phyloP scores from a whole-genome alignment of 2,113 vertebrate species.

The Neodontobutis hainanensis region DNA sequence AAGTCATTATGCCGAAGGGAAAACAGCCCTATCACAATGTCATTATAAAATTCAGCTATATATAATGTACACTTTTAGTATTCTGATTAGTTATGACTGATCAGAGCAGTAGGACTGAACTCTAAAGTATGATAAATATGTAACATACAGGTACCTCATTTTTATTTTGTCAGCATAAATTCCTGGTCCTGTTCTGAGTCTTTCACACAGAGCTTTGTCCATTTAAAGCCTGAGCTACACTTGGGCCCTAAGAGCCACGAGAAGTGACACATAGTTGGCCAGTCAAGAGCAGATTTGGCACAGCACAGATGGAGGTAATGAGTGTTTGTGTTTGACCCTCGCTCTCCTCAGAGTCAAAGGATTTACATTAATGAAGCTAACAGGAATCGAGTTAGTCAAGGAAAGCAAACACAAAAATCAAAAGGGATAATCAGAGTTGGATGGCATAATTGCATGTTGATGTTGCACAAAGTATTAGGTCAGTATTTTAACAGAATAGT shows the following conservation, averaged over 20 bases:
- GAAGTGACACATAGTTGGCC: conserved; percentile 42
- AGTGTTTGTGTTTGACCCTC: conserved; percentile 39
- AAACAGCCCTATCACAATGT: too few species aligned
- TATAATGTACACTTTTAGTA: too few species aligned
- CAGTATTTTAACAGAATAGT: too few species aligned
- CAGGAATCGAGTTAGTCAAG: conserved; percentile 1
- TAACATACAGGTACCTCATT: neutral
- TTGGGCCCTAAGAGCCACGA: conserved; percentile 16
- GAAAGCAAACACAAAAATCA: neutral
- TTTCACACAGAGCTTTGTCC: conserved; percentile 17
- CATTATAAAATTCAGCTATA: too few species aligned
- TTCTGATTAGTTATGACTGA: too few species aligned
- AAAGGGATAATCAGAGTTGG: neutral
- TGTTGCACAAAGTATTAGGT: too few species aligned
- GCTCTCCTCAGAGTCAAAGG: conserved; percentile 15
- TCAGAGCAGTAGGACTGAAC: too few species aligned
- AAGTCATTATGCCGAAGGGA: too few species aligned
- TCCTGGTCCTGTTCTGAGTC: neutral
- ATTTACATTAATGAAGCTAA: conserved; percentile 33
- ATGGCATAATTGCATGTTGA: neutral
- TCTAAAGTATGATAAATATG: neutral
- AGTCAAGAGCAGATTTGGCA: conserved; percentile 27
- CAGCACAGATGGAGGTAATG: conserved; percentile 36
- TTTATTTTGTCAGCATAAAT: neutral
- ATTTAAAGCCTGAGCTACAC: conserved; percentile 31